Conservation (phyloP, 1,140 invertebrate species). For the Aleiodes sp. region DNA sequence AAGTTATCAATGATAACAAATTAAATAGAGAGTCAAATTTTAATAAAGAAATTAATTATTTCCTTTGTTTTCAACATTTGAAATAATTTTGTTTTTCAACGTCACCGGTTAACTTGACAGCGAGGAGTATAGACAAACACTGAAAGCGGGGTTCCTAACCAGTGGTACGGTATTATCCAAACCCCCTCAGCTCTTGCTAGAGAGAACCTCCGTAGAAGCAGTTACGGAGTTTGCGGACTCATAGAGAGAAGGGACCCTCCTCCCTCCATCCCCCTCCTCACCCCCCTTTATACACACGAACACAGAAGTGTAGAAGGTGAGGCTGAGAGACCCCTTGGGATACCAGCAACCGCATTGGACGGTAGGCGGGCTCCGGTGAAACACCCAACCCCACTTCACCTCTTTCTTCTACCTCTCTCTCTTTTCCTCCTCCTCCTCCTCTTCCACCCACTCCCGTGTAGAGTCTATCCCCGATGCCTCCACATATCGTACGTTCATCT, state of each 20-base stretch:
- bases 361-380: slow-evolving; percentile 63
- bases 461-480: slow-evolving; percentile 25
- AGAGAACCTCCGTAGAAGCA: slow-evolving; percentile 23
- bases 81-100: slow-evolving; percentile 20
- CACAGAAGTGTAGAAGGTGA: slow-evolving; percentile 48
- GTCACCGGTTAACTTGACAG: slow-evolving; percentile 34
- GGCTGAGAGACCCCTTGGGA: slow-evolving; percentile 58
- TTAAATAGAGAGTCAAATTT: slow-evolving; percentile 49
- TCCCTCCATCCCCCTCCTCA: no score
- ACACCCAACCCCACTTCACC: slow-evolving; percentile 59
- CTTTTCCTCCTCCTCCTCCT: neutral
- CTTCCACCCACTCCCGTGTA: neutral
- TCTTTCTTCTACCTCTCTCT: no score
- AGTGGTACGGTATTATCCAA: slow-evolving; percentile 52
- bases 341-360: slow-evolving; percentile 61
- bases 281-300: slow-evolving; percentile 12
- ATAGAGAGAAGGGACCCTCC: slow-evolving; percentile 55
- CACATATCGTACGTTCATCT: slow-evolving; percentile 56
- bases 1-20: slow-evolving; percentile 60
- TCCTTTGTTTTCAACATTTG: no score
- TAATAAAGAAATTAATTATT: slow-evolving; percentile 24
- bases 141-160: slow-evolving; percentile 46
- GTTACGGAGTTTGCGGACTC: slow-evolving; percentile 40
- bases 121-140: slow-evolving; percentile 40
- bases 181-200: slow-evolving; percentile 31